These are phyloP conservation scores for Tipula confusa DNA, from an alignment of 2,888 invertebrate species.

Conservation along the genomic window DNA sequence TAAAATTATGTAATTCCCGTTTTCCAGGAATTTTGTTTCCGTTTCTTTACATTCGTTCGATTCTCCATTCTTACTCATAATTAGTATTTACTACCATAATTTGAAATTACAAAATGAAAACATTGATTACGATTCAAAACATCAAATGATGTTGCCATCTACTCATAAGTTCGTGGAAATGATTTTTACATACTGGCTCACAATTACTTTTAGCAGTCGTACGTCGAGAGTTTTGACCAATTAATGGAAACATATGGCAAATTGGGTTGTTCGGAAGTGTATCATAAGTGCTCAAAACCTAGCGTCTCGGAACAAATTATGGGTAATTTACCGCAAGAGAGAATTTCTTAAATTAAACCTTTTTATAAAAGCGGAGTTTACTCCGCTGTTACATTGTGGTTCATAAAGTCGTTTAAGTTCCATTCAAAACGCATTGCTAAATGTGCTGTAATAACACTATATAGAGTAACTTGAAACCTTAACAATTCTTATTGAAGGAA, in stretches of 20 bases:
- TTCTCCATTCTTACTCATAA: no score
- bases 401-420: slow-evolving; percentile 36
- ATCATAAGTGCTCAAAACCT: no score
- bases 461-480: slow-evolving; percentile 39
- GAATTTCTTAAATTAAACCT: slow-evolving; percentile 31
- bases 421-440: slow-evolving; percentile 39
- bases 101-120: slow-evolving; percentile 29
- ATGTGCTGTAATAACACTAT: slow-evolving; percentile 35
- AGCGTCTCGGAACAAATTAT: not conserved
- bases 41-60: no score
- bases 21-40: no score
- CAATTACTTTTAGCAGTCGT: not conserved
- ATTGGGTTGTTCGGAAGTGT: no score
- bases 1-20: no score
- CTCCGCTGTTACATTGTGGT: no score
- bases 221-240: not conserved
- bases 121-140: slow-evolving; percentile 31
- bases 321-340: slow-evolving; percentile 32
- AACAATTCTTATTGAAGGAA: not conserved
- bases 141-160: slow-evolving; percentile 30
- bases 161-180: slow-evolving; percentile 20
- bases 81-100: no score
- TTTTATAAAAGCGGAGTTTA: slow-evolving; percentile 35
- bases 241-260: no score
- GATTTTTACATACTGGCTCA: slow-evolving; percentile 31